Base-by-base conservation (phyloP, 2,797 vertebrate species). In the Acanthurus lineatus region DNA sequence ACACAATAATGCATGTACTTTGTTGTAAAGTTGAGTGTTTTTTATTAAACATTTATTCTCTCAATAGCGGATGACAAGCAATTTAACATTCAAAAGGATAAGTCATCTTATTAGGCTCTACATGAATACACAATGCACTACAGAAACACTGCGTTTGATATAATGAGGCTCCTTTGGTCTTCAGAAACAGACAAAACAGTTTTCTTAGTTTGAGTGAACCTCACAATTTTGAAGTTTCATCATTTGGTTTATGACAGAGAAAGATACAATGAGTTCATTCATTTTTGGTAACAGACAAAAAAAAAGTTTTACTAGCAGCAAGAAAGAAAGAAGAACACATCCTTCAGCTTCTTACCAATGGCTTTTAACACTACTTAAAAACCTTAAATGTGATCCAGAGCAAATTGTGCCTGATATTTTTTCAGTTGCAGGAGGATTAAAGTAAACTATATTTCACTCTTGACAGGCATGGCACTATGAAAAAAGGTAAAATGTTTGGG, bases 381-480 rank as follows among this genome's bases (percentile, higher is more conserved):
- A 66, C 61, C 70, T 87, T 83, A 73, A 86, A 83, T 77, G 64
- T 51, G 69, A 84, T 84, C 78, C 76, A 63, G 61, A 82, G 68
- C 60, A 85, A 88, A 86, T 66, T 69, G 69, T 61, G 78, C 53
- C 78, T 69, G 58, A 69, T 77, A 60, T 77, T 65, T 86, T 79
- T 77, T 70, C 71, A 60, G 65, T 65, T 82, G 70, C 73, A 72
- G 28, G 57, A 38, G 77, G 79, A 91, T 91, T 88, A 91, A 88
- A 85, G 77, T 71, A 85, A 89, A 86, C 66, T 82, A 53, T 68
- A 85, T 81, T 87, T 83, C 80, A 87, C 72, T 77, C 79, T 81
- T 79, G 89, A 90, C 83, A 88, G 85, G 69, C 85, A 60, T 70
- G 69, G 48, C 59, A 17, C 48, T 63, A 69, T 81, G 77, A 86